Evolutionary conservation across 1,140 invertebrate species (phyloP).

Genomic region (Heliconius melpomene): DNA sequence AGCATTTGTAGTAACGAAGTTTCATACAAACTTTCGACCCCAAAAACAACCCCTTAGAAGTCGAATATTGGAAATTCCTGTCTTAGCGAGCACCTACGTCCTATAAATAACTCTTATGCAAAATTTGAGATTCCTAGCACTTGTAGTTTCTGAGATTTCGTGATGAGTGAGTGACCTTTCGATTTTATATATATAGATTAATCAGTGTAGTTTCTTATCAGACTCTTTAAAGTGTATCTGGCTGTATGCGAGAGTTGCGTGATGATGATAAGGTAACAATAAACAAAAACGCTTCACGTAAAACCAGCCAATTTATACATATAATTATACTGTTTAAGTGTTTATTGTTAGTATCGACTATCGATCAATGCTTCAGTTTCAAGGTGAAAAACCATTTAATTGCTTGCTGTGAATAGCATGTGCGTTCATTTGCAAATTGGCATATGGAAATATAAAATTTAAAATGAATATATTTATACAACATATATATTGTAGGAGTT

Average conservation of each 20-base stretch:
- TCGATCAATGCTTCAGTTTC: constrained; percentile 14
- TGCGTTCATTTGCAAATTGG: constrained; percentile 1
- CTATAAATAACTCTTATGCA: too few relatives aligned
- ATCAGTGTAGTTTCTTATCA: background rate
- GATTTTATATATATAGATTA: too few relatives aligned
- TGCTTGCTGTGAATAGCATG: background rate
- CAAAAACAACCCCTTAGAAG: too few relatives aligned
- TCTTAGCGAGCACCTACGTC: too few relatives aligned
- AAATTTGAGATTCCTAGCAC: too few relatives aligned
- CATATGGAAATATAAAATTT: background rate
- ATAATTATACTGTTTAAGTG: constrained; percentile 1
- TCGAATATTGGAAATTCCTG: too few relatives aligned
- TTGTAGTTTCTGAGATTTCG: too few relatives aligned
- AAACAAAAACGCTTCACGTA: background rate
- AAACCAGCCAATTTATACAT: background rate
- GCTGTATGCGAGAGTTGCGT: background rate
- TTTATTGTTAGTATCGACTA: constrained; percentile 2
- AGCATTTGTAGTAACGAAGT: too few relatives aligned
- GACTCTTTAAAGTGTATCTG: background rate
- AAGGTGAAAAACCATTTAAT: constrained; percentile 13
- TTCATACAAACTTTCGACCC: too few relatives aligned
- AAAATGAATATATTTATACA: background rate
- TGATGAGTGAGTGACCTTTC: too few relatives aligned
- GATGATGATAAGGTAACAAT: background rate
- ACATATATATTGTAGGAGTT: background rate